Base-by-base conservation (phyloP, 2,113 vertebrate genomes). In the Sinocyclocheilus anshuiensis region DNA sequence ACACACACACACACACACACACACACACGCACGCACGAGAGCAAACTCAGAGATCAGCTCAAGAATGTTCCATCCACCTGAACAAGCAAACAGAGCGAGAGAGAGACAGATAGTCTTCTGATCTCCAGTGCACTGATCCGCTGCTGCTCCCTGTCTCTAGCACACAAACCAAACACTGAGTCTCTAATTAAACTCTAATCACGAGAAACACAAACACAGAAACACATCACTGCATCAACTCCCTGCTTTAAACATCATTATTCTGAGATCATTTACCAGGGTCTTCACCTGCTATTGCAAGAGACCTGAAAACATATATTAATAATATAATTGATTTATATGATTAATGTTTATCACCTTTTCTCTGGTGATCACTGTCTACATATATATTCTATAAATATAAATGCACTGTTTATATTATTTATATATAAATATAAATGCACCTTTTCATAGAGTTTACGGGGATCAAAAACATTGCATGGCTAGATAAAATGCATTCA, bases 41-140 rank as follows among this genome's bases (percentile, higher is more conserved):
- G n/a, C n/a, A n/a, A n/a, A n/a, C n/a, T n/a, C n/a, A n/a, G n/a
- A n/a, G n/a, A n/a, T n/a, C n/a, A n/a, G n/a, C n/a, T 26, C 26
- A 90, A 92, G 89, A 85, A 90, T 88, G 90, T 87, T 39, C 42
- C 22, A 36, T 84, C 87, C 92, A 94, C 93, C 93, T 94, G 93
- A 94, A 91, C 92, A 92, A 93, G 92, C 93, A 91, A 26, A 82
- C 84, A 78, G 12, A 87, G 15, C 59, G 16, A 29, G 6, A 81
- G 59, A 50, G 59, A 22, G 57, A 69, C 9, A 69, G 61, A 67
- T 6, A 78, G 81, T 85, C 84, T 84, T 87, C 77, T 89, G 86
- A 26, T 71, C 29, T 71, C 18, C 33, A 69, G 26, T 33, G 29
- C 29, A 33, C 29, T 33, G 29, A 33, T 33, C 75, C 6, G 48